Conservation (phyloP, 2,113 vertebrate species). For the Crocuta crocuta region DNA sequence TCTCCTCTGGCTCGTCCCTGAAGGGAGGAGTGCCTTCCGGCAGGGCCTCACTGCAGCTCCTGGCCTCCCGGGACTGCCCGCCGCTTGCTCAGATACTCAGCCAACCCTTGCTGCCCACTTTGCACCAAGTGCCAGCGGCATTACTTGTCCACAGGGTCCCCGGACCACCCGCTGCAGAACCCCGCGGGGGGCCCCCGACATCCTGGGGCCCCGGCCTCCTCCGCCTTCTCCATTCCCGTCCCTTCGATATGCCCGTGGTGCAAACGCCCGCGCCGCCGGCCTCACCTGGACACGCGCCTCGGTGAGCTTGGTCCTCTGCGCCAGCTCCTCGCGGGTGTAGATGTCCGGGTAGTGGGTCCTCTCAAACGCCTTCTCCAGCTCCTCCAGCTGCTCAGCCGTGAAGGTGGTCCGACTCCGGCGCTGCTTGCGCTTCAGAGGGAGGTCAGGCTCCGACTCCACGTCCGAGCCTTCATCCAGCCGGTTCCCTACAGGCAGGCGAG, state of each 20-base stretch:
- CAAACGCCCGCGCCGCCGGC: fast-evolving
- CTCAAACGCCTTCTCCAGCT: slow-evolving; percentile 99
- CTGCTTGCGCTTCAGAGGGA: slow-evolving; percentile 98
- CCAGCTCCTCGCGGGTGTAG: slow-evolving; percentile 98
- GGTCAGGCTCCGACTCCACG: slow-evolving; percentile 96
- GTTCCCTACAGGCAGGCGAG: slow-evolving; percentile 88
- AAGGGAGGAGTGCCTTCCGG: not conserved
- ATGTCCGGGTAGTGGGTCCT: slow-evolving; percentile 99
- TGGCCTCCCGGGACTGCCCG: not conserved
- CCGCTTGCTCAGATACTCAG: not conserved
- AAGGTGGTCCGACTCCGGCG: slow-evolving; percentile 98
- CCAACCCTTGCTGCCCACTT: not conserved
- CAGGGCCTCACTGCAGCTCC: not conserved
- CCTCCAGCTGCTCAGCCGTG: slow-evolving; percentile 98
- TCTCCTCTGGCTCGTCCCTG: not conserved
- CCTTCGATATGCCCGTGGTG: fast-evolving
- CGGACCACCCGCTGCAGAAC: fast-evolving
- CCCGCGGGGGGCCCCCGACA: fast-evolving
- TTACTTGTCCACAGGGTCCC: fast-evolving
- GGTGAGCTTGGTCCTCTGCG: slow-evolving; percentile 98
- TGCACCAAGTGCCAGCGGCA: not conserved
- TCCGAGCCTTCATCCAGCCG: slow-evolving; percentile 97
- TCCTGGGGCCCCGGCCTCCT: no score
- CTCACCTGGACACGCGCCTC: slow-evolving; percentile 97
- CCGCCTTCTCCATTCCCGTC: fast-evolving